phyloP scores from a whole-genome alignment of 2,888 invertebrate genomes.

The Lasioglossum zephyrum region DNA sequence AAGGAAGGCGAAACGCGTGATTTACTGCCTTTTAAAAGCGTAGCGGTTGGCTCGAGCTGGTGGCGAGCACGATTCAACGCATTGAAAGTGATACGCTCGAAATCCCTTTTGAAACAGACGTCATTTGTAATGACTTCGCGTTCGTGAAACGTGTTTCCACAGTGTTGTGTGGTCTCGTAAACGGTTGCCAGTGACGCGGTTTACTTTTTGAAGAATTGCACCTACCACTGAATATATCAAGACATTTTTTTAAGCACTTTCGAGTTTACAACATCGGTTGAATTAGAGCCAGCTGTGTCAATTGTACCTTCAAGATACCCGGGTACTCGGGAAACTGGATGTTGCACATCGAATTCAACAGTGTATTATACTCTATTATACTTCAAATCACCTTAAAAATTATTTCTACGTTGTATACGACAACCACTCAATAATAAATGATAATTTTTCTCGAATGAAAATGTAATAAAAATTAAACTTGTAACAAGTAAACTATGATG shows the following conservation, averaged over 20 bases:
- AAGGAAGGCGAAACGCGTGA: constrained; percentile 76
- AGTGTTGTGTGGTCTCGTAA: constrained; percentile 2
- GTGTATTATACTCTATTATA: no score
- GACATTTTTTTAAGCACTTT: not conserved
- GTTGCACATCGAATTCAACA: no score
- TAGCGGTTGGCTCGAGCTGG: constrained; percentile 50
- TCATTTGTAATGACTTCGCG: constrained; percentile 44
- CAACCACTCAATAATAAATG: no score
- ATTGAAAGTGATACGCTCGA: constrained; percentile 66
- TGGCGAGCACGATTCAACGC: constrained; percentile 44
- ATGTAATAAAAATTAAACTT: no score
- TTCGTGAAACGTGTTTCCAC: not conserved
- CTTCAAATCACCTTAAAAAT: no score
- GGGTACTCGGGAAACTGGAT: no score
- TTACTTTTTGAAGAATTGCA: not conserved
- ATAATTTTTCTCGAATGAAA: no score
- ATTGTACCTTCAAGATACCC: no score
- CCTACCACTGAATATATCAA: not conserved
- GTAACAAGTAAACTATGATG: no score
- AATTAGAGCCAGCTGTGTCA: no score
- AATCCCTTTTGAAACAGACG: constrained; percentile 52
- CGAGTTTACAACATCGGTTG: not conserved
- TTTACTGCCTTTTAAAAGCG: constrained; percentile 79
- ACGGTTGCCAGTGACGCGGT: not conserved
- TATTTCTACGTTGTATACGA: no score